A percentile compares a stretch with the other conserved stretches of the same genome.
Conservation (phyloP, 2,113 vertebrate genomes). For the Myocastor coypus region DNA sequence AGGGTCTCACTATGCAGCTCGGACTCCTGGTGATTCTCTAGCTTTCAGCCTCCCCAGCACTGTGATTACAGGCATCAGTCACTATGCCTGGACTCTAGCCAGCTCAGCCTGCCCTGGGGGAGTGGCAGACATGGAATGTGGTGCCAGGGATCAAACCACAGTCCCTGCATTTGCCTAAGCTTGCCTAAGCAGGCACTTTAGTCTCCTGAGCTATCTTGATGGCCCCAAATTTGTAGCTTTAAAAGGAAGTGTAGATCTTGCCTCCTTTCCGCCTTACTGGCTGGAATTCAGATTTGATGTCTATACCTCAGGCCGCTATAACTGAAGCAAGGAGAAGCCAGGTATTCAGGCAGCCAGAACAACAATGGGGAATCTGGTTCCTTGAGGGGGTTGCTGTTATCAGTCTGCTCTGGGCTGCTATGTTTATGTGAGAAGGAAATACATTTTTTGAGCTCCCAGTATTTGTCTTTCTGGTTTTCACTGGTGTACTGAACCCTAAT, state of each 20-base stretch:
- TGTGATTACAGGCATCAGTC: too few species aligned
- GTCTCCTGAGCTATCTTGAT: too few species aligned
- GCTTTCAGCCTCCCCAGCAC: too few species aligned
- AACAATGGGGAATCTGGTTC: not conserved
- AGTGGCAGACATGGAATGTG: too few species aligned
- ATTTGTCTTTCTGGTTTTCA: not conserved
- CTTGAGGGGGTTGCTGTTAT: fast-evolving
- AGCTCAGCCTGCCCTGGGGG: too few species aligned
- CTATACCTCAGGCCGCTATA: not conserved
- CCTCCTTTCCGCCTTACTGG: not conserved
- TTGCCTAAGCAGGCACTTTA: too few species aligned
- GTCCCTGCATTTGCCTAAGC: too few species aligned
- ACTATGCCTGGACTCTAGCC: too few species aligned
- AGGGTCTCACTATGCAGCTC: too few species aligned
- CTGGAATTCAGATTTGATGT: not conserved
- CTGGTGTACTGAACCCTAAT: not conserved
- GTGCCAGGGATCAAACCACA: too few species aligned
- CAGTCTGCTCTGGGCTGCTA: not conserved
- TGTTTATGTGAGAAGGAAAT: not conserved
- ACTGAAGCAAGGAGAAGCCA: not conserved
- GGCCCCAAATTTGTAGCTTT: not conserved
- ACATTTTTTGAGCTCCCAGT: not conserved
- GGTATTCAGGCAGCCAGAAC: not conserved
- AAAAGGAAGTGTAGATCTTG: not conserved
- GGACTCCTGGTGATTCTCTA: too few species aligned